These are phyloP conservation scores for Gerris lacustris DNA, from an alignment of 2,888 invertebrate genomes.

Conservation along the genomic window DNA sequence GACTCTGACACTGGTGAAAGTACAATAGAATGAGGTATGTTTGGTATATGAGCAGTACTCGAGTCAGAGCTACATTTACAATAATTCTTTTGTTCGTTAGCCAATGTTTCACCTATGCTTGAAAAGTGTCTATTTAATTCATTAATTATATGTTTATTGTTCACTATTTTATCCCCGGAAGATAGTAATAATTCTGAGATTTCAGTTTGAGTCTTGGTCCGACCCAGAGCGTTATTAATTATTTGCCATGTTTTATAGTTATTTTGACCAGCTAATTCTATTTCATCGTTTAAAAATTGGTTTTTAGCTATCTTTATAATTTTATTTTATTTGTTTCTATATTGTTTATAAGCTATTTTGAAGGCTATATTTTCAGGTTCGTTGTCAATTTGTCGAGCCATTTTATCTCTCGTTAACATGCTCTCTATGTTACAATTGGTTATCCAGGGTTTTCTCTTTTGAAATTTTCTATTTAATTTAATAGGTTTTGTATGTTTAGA, in stretches of 20 bases:
- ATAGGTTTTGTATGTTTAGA: background rate
- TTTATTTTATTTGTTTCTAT: background rate
- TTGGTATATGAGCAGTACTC: background rate
- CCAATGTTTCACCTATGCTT: background rate
- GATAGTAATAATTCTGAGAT: background rate
- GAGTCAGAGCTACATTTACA: background rate
- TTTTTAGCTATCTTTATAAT: conserved; percentile 1
- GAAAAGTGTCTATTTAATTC: background rate
- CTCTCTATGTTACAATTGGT: background rate
- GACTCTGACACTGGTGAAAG: background rate
- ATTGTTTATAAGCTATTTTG: background rate
- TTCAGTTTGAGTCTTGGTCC: background rate
- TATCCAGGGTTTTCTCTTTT: background rate
- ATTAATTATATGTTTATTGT: background rate
- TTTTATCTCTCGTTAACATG: background rate
- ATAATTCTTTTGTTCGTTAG: background rate
- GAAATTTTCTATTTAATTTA: background rate
- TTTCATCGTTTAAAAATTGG: background rate
- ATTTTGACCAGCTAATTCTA: background rate
- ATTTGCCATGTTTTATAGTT: background rate
- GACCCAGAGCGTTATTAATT: background rate
- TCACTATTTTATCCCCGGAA: background rate
- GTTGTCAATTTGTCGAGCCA: background rate
- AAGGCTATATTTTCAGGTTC: background rate
- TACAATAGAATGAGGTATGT: background rate